Evolutionary conservation across 37 sponge, comb jelly and placozoan species (phyloP), one percentile per base, ranked within the genome.

Genomic region (Agelas oroides): DNA sequence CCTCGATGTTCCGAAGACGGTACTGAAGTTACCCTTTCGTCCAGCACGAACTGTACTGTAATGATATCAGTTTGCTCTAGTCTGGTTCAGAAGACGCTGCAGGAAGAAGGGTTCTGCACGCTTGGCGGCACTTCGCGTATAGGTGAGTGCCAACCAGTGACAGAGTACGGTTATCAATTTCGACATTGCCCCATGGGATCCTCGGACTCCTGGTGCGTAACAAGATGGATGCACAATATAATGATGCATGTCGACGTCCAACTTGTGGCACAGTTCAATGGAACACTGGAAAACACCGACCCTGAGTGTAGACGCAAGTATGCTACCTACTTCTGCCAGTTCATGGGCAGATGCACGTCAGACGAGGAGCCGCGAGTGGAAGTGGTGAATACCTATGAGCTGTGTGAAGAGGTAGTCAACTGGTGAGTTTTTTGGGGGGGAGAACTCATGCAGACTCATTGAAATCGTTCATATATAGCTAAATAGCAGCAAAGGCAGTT

Each of bases 381-480:
- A 33, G 20, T 86, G 17, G 68, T 65, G 55, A 70, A 77, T 54
- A 70, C 78, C 5, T 35, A 77, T 25, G 78, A 78, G 23, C 2
- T 2, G 36, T 86, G 86, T 57, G 37, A 55, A 0, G 39, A 53
- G 3, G 37, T 77, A 1, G 52, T 70, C 18, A 77, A 78, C 23
- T 86, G 86, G 86, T 86, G 53, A 76, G 66, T n/a, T 32, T 3
- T 46, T 46, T n/a, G n/a, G n/a, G n/a, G n/a, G n/a, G n/a, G n/a
- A n/a, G n/a, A n/a, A n/a, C n/a, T n/a, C n/a, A n/a, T n/a, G n/a
- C n/a, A n/a, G n/a, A n/a, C n/a, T n/a, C n/a, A n/a, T n/a, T n/a
- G n/a, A n/a, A n/a, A n/a, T n/a, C n/a, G n/a, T n/a, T n/a, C n/a
- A n/a, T n/a, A n/a, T n/a, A n/a, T n/a, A n/a, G n/a, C n/a, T n/a